Evolutionary conservation across 1,140 invertebrate species (phyloP).

Genomic region (Grapholita molesta): DNA sequence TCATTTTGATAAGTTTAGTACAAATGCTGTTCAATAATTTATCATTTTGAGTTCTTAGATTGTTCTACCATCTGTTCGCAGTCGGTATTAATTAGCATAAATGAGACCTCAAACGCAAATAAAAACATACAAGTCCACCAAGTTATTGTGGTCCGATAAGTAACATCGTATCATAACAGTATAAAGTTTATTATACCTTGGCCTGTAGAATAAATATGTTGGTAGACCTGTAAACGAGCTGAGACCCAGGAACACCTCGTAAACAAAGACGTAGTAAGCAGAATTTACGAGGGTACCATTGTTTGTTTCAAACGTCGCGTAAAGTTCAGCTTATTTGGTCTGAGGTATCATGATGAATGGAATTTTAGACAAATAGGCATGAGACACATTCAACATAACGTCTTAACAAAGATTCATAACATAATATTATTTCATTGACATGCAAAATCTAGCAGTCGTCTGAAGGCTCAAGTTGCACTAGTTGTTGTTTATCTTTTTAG

Average conservation of each 20-base stretch:
- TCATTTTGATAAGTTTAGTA: too few relatives aligned
- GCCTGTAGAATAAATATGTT: neutral
- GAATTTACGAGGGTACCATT: conserved; percentile 30
- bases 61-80: conserved; percentile 3
- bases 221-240: conserved; percentile 11
- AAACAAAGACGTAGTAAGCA: conserved; percentile 24
- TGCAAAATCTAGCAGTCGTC: too few relatives aligned
- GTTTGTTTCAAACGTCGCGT: conserved; percentile 24
- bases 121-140: conserved; percentile 14
- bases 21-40: neutral
- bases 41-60: neutral
- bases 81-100: conserved; percentile 26
- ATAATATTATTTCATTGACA: too few relatives aligned
- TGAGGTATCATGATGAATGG: conserved; percentile 24
- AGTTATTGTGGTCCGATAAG: neutral
- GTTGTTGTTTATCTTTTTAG: too few relatives aligned
- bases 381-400: neutral
- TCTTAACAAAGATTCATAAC: neutral
- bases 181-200: neutral
- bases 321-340: conserved; percentile 25
- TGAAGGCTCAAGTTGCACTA: too few relatives aligned
- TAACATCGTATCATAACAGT: neutral
- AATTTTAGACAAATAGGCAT: conserved; percentile 6
- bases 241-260: conserved; percentile 20
- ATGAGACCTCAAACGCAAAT: conserved; percentile 22